A percentile compares a stretch with the other conserved stretches of the same genome.
Evolutionary conservation across 2,888 invertebrate species (phyloP).

Genomic region (Psococerastis gibbosa): DNA sequence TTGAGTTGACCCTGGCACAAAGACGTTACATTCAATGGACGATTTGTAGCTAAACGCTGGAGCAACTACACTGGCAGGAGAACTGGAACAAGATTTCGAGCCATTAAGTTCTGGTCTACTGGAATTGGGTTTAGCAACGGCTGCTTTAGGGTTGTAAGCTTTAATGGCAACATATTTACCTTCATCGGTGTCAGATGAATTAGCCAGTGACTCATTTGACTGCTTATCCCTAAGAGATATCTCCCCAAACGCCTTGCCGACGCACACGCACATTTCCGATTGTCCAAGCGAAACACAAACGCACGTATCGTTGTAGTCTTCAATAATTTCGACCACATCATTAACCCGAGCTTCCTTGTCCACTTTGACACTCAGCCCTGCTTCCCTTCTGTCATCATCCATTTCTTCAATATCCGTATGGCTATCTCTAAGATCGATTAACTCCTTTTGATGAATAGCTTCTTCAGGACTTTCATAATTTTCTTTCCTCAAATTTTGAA

Average conservation of each 20-base stretch:
- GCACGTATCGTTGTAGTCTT: background rate
- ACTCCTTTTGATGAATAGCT: constrained; percentile 31
- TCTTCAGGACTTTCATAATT: constrained; percentile 27
- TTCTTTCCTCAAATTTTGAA: constrained; percentile 27
- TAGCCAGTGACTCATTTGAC: constrained; percentile 10
- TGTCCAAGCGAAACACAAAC: background rate
- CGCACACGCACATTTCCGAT: constrained; percentile 16
- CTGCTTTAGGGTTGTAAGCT: background rate
- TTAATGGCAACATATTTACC: background rate
- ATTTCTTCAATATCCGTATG: constrained; percentile 36
- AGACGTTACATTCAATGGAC: too few relatives aligned
- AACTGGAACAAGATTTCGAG: background rate
- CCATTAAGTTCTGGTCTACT: background rate
- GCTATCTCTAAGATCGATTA: constrained; percentile 25
- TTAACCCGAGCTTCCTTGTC: background rate
- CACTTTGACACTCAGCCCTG: background rate
- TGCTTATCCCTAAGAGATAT: constrained; percentile 16
- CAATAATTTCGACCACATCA: background rate
- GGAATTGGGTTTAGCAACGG: background rate
- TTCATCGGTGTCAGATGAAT: too few relatives aligned
- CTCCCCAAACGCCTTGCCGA: constrained; percentile 16
- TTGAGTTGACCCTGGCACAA: background rate
- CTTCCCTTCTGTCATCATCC: constrained; percentile 18
- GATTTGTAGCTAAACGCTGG: too few relatives aligned
- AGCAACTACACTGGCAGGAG: background rate